Conservation (phyloP, 2,797 vertebrate species). For the Danio tinwini region DNA sequence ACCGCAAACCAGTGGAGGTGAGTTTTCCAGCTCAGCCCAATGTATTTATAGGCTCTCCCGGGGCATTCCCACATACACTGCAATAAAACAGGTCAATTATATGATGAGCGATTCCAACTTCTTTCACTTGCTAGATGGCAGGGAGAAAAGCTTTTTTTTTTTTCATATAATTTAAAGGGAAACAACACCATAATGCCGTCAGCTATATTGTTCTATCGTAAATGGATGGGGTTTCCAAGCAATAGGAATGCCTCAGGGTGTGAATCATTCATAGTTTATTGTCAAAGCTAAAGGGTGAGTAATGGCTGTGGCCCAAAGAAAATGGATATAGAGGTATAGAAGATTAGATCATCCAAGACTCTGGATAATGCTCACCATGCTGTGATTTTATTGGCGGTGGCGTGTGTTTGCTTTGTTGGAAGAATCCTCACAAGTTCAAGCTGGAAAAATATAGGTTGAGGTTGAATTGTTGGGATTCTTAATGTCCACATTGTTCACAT, state of each 20-base stretch:
- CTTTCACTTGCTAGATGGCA: slow-evolving; percentile 38
- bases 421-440: slow-evolving; percentile 21
- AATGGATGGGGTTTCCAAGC: slow-evolving; percentile 35
- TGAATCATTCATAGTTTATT: slow-evolving; percentile 43
- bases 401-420: slow-evolving; percentile 40
- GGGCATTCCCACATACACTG: slow-evolving; percentile 36
- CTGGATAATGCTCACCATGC: slow-evolving; percentile 33
- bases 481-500: slow-evolving; percentile 28
- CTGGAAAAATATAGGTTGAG: slow-evolving; percentile 31
- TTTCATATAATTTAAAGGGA: slow-evolving; percentile 37
- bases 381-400: slow-evolving; percentile 38
- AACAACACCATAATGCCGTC: slow-evolving; percentile 8
- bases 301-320: slow-evolving; percentile 33
- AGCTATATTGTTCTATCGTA: slow-evolving; percentile 4
- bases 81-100: slow-evolving; percentile 49
- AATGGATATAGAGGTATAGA: slow-evolving; percentile 28
- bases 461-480: slow-evolving; percentile 37
- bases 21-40: slow-evolving; percentile 5
- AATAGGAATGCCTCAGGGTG: slow-evolving; percentile 27
- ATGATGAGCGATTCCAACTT: slow-evolving; percentile 17
- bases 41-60: slow-evolving; percentile 50
- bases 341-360: slow-evolving; percentile 41
- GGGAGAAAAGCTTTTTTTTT: not conserved
- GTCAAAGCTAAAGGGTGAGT: slow-evolving; percentile 26
- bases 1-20: slow-evolving; percentile 47